A percentile compares a stretch with the other conserved stretches of the same genome.
phyloP scores from a whole-genome alignment of 2,888 invertebrate species.

The Ferrisia virgata region DNA sequence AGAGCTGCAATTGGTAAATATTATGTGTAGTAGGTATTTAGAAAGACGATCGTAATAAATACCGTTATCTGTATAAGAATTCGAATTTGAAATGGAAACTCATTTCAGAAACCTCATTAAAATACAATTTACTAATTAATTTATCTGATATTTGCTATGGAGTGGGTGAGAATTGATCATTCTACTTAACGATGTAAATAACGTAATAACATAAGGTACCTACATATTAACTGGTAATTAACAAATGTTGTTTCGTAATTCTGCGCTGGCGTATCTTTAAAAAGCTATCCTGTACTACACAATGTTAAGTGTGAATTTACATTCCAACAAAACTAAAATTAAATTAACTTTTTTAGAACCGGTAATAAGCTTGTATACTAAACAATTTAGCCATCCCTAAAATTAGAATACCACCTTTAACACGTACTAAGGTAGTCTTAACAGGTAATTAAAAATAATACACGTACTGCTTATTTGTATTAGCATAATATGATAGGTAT shows the following conservation, averaged over 20 bases:
- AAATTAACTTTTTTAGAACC: conserved; percentile 33
- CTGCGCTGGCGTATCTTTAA: background rate
- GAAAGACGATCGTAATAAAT: background rate
- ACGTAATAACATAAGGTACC: conserved; percentile 22
- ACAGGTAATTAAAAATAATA: conserved; percentile 11
- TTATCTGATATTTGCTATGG: background rate
- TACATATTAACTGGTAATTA: conserved; percentile 38
- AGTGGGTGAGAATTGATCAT: conserved; percentile 38
- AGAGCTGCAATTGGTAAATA: background rate
- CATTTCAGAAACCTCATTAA: conserved; percentile 8
- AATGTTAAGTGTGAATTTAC: background rate
- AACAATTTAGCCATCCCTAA: conserved; percentile 27
- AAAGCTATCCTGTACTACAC: background rate
- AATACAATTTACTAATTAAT: conserved; percentile 38
- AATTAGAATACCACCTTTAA: conserved; percentile 27
- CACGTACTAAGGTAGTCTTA: background rate
- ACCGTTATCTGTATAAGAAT: background rate
- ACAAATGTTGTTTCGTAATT: conserved; percentile 30
- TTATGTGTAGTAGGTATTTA: background rate
- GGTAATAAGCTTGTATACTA: background rate
- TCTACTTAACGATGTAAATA: background rate
- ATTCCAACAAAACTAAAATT: conserved; percentile 6
- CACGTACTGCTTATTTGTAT: background rate
- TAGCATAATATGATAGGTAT: background rate
- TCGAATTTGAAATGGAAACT: background rate